Evolutionary conservation across 2,113 vertebrate species (phyloP), one percentile per base, ranked within the genome.

Genomic region (Puma concolor): DNA sequence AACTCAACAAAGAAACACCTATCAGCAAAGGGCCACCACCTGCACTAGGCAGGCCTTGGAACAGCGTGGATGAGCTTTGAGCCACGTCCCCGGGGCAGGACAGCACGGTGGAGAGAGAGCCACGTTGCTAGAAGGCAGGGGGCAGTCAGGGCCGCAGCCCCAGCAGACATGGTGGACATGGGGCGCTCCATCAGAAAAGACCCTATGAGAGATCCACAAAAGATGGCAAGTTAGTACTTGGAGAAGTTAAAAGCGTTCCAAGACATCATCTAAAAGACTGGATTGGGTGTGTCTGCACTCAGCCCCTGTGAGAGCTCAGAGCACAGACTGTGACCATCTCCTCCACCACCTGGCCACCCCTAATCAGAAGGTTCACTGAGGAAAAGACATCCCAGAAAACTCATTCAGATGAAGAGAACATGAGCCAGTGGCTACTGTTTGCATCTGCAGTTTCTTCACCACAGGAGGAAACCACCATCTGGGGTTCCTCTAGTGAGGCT

Each of bases 181-280:
- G 57, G 57, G 8, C 1, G 2, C 29, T 9, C 17, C 80, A 38
- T 72, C 6, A n/a, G 52, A 31, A 27, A 33, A 11, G 27, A 60
- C 67, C 9, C 29, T 25, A 38, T 2, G 5, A 88, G 50, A 36
- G 57, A 69, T 16, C 64, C 25, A 54, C 80, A 36, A 44, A 50
- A 36, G 36, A 57, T n/a, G 57, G n/a, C 0, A 2, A 27, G 19
- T 1, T 0, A 31, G 48, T 25, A 21, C 7, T 0, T 4, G 80
- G 60, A 60, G 23, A 31, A 27, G 79, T 21, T 21, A 21, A 15
- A 29, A 29, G 29, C 38, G 4, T 2, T 3, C 36, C 25, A n/a
- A 15, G 86, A 27, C 41, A 13, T 17, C 38, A 12, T 79, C 33
- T 8, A 50, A n/a, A 83, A 69, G 52, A 44, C 29, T 8, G 66